Percentiles rank a stretch among this genome's conserved stretches.
phyloP scores from a whole-genome alignment of 2,797 vertebrate species.

The Chelon auratus region DNA sequence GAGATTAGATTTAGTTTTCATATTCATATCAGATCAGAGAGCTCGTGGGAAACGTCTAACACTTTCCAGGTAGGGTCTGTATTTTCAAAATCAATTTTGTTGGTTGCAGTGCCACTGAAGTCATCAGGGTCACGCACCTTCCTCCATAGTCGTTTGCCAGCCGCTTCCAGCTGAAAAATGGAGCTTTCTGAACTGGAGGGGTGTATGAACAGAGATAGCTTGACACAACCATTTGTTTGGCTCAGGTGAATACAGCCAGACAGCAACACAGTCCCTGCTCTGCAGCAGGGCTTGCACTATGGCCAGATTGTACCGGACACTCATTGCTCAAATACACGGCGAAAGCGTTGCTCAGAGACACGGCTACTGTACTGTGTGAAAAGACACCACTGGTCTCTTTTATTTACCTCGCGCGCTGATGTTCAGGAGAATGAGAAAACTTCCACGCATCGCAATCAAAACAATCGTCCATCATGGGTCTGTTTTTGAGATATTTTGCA shows the following conservation, averaged over 20 bases:
- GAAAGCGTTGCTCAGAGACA: constrained; percentile 25
- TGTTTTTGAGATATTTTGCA: not conserved
- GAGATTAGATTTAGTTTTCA: constrained; percentile 26
- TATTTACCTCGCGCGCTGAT: not conserved
- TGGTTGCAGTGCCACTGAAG: constrained; percentile 75
- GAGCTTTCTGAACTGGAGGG: constrained; percentile 76
- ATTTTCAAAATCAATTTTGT: constrained; percentile 79
- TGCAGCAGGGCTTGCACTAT: constrained; percentile 69
- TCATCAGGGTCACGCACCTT: constrained; percentile 78
- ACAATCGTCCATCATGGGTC: not conserved
- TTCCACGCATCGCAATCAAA: not conserved
- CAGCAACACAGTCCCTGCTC: constrained; percentile 74
- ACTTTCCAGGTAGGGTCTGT: constrained; percentile 51
- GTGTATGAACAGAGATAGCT: constrained; percentile 81
- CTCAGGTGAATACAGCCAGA: constrained; percentile 82
- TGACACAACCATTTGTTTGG: constrained; percentile 84
- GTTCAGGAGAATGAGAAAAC: not conserved
- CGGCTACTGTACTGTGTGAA: constrained; percentile 34
- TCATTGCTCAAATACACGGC: constrained; percentile 70
- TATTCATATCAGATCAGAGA: constrained; percentile 57
- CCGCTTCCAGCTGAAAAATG: constrained; percentile 80
- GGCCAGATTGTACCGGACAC: constrained; percentile 73
- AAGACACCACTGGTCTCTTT: constrained; percentile 28
- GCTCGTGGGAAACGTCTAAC: constrained; percentile 55
- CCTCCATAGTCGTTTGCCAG: constrained; percentile 74